Conservation (phyloP, 2,888 invertebrate species). For the Caprella mutica region DNA sequence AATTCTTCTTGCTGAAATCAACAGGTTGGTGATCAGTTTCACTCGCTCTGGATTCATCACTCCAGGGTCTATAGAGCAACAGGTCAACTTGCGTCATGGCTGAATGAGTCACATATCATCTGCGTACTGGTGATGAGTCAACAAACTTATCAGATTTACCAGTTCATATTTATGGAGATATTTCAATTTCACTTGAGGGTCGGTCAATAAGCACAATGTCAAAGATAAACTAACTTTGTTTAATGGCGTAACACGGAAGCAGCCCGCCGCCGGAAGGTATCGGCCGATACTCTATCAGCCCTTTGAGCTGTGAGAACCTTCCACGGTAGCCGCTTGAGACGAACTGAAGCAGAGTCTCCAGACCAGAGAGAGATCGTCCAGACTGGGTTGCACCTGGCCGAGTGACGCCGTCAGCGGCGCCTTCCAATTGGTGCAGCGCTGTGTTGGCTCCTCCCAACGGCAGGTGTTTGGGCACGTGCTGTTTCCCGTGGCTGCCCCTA, state of each 20-base stretch:
- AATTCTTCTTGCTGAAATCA: constrained; percentile 24
- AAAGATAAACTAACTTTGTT: background rate
- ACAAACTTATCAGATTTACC: background rate
- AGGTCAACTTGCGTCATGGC: constrained; percentile 6
- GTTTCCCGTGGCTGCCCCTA: background rate
- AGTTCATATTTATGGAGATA: background rate
- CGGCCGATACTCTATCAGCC: constrained; percentile 23
- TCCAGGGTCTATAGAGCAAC: constrained; percentile 19
- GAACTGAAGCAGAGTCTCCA: constrained; percentile 1
- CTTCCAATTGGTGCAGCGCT: constrained; percentile 32
- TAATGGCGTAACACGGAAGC: background rate
- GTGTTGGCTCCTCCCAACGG: constrained; percentile 27
- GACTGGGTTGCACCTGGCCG: constrained; percentile 8
- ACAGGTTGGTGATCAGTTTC: constrained; percentile 29
- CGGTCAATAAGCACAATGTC: background rate
- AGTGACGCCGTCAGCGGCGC: constrained; percentile 17
- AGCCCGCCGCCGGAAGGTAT: constrained; percentile 11
- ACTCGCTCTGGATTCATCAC: constrained; percentile 1
- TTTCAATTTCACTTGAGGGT: no score
- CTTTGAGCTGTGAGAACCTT: no score
- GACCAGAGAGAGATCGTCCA: no score
- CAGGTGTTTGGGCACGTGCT: constrained; percentile 28
- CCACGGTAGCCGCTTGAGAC: background rate
- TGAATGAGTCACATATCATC: no score
- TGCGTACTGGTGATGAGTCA: no score